Evolutionary conservation across 2,888 invertebrate species (phyloP), one percentile per base, ranked within the genome.

Genomic region (Lithosia quadra): DNA sequence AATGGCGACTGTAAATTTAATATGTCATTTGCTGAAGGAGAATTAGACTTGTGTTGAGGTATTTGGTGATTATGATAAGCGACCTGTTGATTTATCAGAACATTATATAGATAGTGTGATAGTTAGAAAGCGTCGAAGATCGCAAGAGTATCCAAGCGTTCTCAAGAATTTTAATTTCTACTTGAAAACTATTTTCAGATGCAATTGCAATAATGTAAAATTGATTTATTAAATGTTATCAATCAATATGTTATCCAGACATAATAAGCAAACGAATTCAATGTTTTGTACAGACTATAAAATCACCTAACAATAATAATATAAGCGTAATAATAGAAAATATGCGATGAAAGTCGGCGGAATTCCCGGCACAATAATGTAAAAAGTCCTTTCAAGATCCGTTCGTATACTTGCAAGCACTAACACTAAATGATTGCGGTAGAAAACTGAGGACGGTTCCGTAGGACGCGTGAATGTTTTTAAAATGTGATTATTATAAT

Each of bases 391-490:
- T 83, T 87, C 86, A 87, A 85, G 81, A 79, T 82, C 49, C 57
- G 53, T 78, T 67, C 65, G 67, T 71, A 68, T 73, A 78, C 60
- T 62, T 78, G 71, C 62, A 77, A 82, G 78, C 87, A 88, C 88
- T 86, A 72, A 76, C 83, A 85, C 84, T 85, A 79, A 63, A 69
- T 70, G 56, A 76, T 84, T 86, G 78, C 81, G 78, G 79, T 87
- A 82, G 78, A 86, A 89, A 87, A 87, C 75, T 84, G 77, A 79
- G 92, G 92, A 91, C 92, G 91, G 92, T 85, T 81, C 79, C 67
- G 77, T 78, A 73, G 90, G 90, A 92, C 91, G 90, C 90, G 90
- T 85, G 39, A 84, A 86, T 84, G 78, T 86, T 87, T 86, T 78
- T 76, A 63, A 79, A 81, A 78, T 81, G 81, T 68, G 81, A 49